Conservation (phyloP, 2,888 invertebrate genomes). For the Nasonia oneida region DNA sequence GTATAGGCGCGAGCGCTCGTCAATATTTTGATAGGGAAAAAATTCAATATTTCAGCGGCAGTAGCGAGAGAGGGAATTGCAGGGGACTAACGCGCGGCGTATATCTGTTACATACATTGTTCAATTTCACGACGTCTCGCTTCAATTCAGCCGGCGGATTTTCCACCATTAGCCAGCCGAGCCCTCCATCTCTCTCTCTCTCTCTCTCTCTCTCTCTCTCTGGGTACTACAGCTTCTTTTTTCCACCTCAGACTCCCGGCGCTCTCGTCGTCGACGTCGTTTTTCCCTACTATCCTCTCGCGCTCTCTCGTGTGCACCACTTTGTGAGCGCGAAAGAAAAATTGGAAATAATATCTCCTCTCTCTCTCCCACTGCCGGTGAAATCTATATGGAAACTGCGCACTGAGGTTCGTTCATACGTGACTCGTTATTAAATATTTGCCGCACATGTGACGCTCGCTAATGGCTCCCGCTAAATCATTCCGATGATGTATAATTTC, state of each 20-base stretch:
- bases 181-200: conserved; percentile 66
- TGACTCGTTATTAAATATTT: conserved; percentile 75
- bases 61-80: conserved; percentile 39
- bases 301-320: conserved; percentile 68
- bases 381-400: conserved; percentile 72
- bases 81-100: conserved; percentile 48
- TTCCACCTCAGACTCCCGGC: conserved; percentile 52
- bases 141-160: conserved; percentile 77
- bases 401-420: conserved; percentile 71
- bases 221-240: conserved; percentile 53
- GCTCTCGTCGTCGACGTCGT: conserved; percentile 53
- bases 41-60: conserved; percentile 54
- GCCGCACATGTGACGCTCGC: conserved; percentile 63
- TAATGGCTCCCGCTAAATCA: conserved; percentile 58
- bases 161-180: conserved; percentile 75
- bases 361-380: conserved; percentile 50
- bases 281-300: conserved; percentile 21
- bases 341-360: conserved; percentile 78
- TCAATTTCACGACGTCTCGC: conserved; percentile 78
- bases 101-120: conserved; percentile 77
- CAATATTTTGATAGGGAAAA: conserved; percentile 54
- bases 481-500: conserved; percentile 41
- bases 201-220: conserved; percentile 60
- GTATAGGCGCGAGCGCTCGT: background rate
- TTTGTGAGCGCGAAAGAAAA: conserved; percentile 75